phyloP scores from a whole-genome alignment of 2,888 invertebrate species.

The Amphipoea oculea region DNA sequence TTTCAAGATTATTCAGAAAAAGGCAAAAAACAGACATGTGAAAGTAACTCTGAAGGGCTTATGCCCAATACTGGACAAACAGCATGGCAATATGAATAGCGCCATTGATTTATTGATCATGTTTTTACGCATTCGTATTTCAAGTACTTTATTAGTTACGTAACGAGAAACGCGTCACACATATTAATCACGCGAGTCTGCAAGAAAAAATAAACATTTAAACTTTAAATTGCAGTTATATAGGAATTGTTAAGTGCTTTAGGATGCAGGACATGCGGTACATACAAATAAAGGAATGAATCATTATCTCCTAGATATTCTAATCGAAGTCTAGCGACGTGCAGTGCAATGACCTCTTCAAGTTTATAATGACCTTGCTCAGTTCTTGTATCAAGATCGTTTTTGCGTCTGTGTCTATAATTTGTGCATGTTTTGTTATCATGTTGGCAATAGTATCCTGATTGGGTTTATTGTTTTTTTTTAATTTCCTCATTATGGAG shows the following conservation, averaged over 20 bases:
- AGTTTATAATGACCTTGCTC: slow-evolving; percentile 55
- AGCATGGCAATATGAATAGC: not conserved
- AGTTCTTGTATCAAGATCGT: slow-evolving; percentile 54
- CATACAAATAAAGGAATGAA: slow-evolving; percentile 40
- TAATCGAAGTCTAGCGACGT: slow-evolving; percentile 52
- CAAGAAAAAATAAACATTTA: slow-evolving; percentile 17
- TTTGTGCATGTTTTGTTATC: slow-evolving; percentile 46
- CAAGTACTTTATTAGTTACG: slow-evolving; percentile 33
- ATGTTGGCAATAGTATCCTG: slow-evolving; percentile 36
- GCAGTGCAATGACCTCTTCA: slow-evolving; percentile 61
- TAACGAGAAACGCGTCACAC: slow-evolving; percentile 34
- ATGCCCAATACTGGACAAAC: not conserved
- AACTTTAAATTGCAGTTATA: slow-evolving; percentile 1
- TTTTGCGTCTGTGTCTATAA: slow-evolving; percentile 42
- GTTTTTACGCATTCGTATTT: slow-evolving; percentile 32
- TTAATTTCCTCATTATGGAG: not conserved
- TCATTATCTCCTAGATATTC: slow-evolving; percentile 41
- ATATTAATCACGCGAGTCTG: slow-evolving; percentile 28
- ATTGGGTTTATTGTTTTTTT: slow-evolving; percentile 4
- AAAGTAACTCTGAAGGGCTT: not conserved
- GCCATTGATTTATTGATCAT: slow-evolving; percentile 8
- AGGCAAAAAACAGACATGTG: not conserved
- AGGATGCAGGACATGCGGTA: slow-evolving; percentile 25
- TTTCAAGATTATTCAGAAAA: slow-evolving; percentile 20
- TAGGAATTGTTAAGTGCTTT: not conserved